Percentiles rank a stretch among this genome's conserved stretches.
phyloP scores from a whole-genome alignment of 1,140 invertebrate genomes.

The Vollenhovia emeryi region DNA sequence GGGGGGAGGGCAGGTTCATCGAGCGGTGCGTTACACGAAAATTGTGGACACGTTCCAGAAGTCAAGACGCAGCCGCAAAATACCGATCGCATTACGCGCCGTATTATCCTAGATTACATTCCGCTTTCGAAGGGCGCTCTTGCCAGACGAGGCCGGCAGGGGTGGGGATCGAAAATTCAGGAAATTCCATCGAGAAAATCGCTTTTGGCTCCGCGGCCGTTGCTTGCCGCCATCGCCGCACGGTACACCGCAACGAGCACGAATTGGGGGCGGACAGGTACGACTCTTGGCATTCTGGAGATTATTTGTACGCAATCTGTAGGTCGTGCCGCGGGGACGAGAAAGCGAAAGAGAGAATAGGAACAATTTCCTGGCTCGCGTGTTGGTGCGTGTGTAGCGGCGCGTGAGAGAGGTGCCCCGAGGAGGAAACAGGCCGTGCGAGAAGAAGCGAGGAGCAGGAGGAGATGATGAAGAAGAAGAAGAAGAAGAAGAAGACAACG shows the following conservation, averaged over 20 bases:
- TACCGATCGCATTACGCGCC: conserved; percentile 47
- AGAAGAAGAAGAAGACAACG: neutral
- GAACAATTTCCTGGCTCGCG: conserved; percentile 66
- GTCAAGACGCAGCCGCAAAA: conserved; percentile 55
- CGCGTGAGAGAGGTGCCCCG: conserved; percentile 52
- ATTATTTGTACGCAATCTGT: conserved; percentile 74
- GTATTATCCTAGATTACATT: conserved; percentile 57
- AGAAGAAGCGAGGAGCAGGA: neutral
- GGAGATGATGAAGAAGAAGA: neutral
- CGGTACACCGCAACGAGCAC: neutral
- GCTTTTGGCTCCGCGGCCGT: conserved; percentile 15
- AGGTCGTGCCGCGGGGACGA: conserved; percentile 42
- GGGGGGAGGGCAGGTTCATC: no score
- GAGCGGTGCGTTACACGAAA: conserved; percentile 47
- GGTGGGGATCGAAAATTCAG: conserved; percentile 43
- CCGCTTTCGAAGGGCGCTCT: conserved; percentile 38
- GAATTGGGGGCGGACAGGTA: conserved; percentile 53
- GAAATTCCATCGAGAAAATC: conserved; percentile 61
- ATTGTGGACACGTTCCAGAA: conserved; percentile 59
- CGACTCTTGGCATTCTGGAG: conserved; percentile 43
- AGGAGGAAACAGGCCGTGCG: conserved; percentile 48
- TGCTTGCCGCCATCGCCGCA: neutral
- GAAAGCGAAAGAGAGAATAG: conserved; percentile 59
- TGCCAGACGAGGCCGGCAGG: neutral
- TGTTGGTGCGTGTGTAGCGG: conserved; percentile 57